A percentile compares a stretch with the other conserved stretches of the same genome.
phyloP scores from a whole-genome alignment of 2,888 invertebrate species.

The Metopia argyrocephala region DNA sequence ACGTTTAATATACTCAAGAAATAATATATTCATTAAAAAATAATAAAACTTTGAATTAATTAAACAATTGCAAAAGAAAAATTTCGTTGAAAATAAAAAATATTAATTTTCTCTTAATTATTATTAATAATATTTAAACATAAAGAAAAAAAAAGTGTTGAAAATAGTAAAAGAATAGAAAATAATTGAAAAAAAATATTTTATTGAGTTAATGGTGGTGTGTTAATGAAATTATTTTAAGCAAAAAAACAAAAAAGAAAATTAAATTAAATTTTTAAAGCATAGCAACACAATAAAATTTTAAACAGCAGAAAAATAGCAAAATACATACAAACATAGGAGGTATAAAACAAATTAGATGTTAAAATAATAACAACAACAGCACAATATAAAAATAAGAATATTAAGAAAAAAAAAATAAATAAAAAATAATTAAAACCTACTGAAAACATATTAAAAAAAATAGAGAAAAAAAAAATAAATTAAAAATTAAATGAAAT shows the following conservation, averaged over 20 bases:
- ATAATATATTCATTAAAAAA: background rate
- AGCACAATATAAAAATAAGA: conserved; percentile 6
- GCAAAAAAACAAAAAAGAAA: conserved; percentile 24
- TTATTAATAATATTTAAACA: background rate
- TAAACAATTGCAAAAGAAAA: background rate
- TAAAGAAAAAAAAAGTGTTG: conserved; percentile 15
- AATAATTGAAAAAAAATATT: background rate
- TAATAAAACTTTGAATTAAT: conserved; percentile 1
- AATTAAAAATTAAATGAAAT: background rate
- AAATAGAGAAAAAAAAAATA: background rate
- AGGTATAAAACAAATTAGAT: conserved; percentile 3
- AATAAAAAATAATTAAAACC: conserved; percentile 19
- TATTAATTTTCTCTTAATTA: background rate
- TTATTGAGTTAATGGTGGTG: conserved; percentile 15
- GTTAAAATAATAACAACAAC: conserved; percentile 1
- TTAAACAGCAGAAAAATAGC: background rate
- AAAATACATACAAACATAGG: no score
- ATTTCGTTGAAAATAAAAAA: background rate
- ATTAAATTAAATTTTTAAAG: no score
- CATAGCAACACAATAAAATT: background rate
- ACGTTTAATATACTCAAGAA: conserved; percentile 30
- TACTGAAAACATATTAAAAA: background rate
- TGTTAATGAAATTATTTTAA: conserved; percentile 57
- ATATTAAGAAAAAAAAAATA: conserved; percentile 4
- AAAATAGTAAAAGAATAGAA: conserved; percentile 9